These are phyloP conservation scores for Dysidea cf. avara DNA, from an alignment of 37 sponge, comb jelly and placozoan genomes.

Conservation along the genomic window DNA sequence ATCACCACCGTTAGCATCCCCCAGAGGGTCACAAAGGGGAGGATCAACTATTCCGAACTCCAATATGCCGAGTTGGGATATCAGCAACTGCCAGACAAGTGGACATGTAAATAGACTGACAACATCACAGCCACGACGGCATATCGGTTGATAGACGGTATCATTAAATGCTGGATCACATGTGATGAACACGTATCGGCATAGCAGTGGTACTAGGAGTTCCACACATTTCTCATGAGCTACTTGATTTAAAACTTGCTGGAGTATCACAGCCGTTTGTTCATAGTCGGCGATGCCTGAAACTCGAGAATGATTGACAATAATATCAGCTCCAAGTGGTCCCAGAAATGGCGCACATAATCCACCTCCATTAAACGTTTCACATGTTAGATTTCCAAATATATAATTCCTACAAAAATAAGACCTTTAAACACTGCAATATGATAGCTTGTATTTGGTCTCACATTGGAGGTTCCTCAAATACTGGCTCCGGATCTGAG, in stretches of 20 bases:
- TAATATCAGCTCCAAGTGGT: neutral
- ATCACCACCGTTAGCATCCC: constrained; percentile 42
- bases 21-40: constrained; percentile 45
- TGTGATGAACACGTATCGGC: constrained; percentile 60
- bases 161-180: constrained; percentile 56
- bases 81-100: constrained; percentile 21
- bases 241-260: neutral
- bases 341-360: neutral
- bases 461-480: too few relatives aligned
- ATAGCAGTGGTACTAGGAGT: constrained; percentile 47
- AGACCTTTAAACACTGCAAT: too few relatives aligned
- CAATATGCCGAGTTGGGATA: neutral
- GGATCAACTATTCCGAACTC: constrained; percentile 19
- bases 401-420: too few relatives aligned
- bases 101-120: constrained; percentile 39
- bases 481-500: too few relatives aligned
- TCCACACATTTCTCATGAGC: constrained; percentile 19
- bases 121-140: constrained; percentile 48
- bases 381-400: too few relatives aligned
- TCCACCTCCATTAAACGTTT: constrained; percentile 12
- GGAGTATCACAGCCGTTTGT: too few relatives aligned
- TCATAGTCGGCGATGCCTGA: neutral
- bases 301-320: constrained; percentile 20
- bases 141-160: constrained; percentile 61
- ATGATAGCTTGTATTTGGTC: too few relatives aligned